A percentile compares a stretch with the other conserved stretches of the same genome.
Evolutionary conservation across 2,888 invertebrate genomes (phyloP).

Genomic region (Drosophila longiperda): DNA sequence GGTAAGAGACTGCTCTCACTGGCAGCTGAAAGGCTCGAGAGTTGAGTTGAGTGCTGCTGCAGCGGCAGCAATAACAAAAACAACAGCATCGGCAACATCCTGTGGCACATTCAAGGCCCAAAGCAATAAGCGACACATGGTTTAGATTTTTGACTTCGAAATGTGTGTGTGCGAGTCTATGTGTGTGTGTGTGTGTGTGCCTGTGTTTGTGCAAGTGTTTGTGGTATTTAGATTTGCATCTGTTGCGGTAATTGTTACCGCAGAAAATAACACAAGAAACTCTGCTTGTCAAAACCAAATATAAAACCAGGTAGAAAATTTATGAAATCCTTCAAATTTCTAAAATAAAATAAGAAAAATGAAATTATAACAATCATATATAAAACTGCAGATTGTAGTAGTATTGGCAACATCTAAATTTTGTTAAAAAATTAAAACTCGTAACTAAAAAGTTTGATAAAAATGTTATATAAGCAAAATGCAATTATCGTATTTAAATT

Average conservation of each 20-base stretch:
- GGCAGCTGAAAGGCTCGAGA: slow-evolving; percentile 9
- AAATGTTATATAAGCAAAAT: background rate
- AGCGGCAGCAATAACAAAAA: background rate
- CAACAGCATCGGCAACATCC: slow-evolving; percentile 14
- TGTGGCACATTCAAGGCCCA: slow-evolving; percentile 12
- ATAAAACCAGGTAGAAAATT: background rate
- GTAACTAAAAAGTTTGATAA: background rate
- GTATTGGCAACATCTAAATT: background rate
- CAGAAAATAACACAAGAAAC: slow-evolving; percentile 3
- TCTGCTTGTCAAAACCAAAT: background rate
- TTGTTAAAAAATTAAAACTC: background rate
- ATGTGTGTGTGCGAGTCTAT: slow-evolving; percentile 8
- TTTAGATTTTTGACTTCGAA: slow-evolving; percentile 1
- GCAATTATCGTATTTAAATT: background rate
- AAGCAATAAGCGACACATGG: slow-evolving; percentile 39
- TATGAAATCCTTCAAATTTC: background rate
- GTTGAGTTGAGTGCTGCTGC: slow-evolving; percentile 4
- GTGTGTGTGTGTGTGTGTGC: background rate
- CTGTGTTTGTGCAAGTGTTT: background rate
- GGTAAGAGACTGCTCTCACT: slow-evolving; percentile 11
- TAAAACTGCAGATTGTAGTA: background rate
- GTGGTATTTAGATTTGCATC: slow-evolving; percentile 32
- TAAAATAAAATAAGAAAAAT: background rate
- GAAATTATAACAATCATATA: background rate
- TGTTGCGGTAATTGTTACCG: slow-evolving; percentile 6